Percentiles rank a stretch among this genome's conserved stretches.
phyloP scores from a whole-genome alignment of 2,888 invertebrate species.

The Julus scanicus region DNA sequence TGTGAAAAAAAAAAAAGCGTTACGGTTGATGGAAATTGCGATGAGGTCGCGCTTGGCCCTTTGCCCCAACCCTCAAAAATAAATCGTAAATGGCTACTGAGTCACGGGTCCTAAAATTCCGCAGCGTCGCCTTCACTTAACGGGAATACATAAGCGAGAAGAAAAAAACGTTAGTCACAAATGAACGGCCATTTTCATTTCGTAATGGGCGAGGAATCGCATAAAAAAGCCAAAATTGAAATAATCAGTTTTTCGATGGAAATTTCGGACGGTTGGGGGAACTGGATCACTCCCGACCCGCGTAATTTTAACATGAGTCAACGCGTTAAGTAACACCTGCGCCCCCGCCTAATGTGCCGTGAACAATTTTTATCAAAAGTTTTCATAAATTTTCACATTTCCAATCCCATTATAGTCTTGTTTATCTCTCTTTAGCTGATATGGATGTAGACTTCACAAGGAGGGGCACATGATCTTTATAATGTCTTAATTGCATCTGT shows the following conservation, averaged over 20 bases:
- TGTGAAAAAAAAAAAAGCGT: not conserved
- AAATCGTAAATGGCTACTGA: not conserved
- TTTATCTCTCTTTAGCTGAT: not conserved
- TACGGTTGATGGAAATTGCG: constrained; percentile 11
- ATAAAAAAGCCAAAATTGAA: not conserved
- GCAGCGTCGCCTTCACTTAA: not conserved
- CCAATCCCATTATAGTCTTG: not conserved
- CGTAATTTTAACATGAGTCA: not conserved
- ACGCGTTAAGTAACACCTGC: constrained; percentile 31
- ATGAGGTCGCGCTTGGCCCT: not conserved
- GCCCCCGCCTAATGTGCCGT: not conserved
- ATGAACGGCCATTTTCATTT: constrained; percentile 1
- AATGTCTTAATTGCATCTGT: too few relatives aligned
- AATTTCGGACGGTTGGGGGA: constrained; percentile 27
- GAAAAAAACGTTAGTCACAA: constrained; percentile 12
- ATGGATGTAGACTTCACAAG: too few relatives aligned
- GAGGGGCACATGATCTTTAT: too few relatives aligned
- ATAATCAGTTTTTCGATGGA: not conserved
- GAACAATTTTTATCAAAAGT: not conserved
- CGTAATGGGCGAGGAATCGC: not conserved
- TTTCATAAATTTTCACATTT: not conserved
- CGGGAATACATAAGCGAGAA: not conserved
- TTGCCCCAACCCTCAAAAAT: not conserved
- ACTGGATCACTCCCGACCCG: not conserved
- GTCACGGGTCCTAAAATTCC: constrained; percentile 31